Percentiles rank a stretch among this genome's conserved stretches.
Evolutionary conservation across 2,113 vertebrate species (phyloP).

Genomic region (Zeus faber): DNA sequence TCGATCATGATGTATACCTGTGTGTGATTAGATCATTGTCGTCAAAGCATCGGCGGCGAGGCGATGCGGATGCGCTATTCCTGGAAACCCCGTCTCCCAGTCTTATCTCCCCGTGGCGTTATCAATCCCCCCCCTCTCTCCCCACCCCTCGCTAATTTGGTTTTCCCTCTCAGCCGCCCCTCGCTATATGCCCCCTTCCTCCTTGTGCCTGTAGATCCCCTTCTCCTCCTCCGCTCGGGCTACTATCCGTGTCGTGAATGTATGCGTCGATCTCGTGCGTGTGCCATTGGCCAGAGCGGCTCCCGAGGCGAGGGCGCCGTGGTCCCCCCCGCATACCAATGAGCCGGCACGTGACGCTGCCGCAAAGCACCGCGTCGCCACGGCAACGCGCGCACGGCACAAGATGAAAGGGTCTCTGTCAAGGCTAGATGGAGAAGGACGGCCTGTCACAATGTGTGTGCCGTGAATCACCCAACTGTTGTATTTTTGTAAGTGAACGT

Average conservation of each 20-base stretch:
- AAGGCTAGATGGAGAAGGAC: conserved; percentile 25
- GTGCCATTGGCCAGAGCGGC: no score
- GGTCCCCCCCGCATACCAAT: conserved; percentile 48
- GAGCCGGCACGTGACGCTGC: conserved; percentile 47
- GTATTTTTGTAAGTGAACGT: conserved; percentile 1
- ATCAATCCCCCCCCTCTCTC: neutral
- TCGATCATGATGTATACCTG: no score
- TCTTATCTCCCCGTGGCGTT: neutral
- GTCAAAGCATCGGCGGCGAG: neutral
- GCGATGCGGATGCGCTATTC: conserved; percentile 12
- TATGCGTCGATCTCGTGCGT: no score
- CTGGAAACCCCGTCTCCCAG: conserved; percentile 9
- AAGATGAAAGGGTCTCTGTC: conserved; percentile 40
- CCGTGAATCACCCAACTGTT: no score
- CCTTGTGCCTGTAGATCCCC: neutral
- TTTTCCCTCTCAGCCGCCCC: neutral
- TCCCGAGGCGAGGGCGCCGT: conserved; percentile 15
- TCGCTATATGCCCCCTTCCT: neutral
- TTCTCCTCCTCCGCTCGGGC: neutral
- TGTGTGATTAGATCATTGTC: conserved; percentile 6
- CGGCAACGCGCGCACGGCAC: conserved; percentile 42
- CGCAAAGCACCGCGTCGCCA: conserved; percentile 45
- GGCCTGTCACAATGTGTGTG: no score
- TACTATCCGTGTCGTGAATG: conserved; percentile 13
- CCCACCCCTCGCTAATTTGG: neutral